These are phyloP conservation scores for Phyllostomus hastatus DNA, from an alignment of 2,113 vertebrate species.

Conservation along the genomic window DNA sequence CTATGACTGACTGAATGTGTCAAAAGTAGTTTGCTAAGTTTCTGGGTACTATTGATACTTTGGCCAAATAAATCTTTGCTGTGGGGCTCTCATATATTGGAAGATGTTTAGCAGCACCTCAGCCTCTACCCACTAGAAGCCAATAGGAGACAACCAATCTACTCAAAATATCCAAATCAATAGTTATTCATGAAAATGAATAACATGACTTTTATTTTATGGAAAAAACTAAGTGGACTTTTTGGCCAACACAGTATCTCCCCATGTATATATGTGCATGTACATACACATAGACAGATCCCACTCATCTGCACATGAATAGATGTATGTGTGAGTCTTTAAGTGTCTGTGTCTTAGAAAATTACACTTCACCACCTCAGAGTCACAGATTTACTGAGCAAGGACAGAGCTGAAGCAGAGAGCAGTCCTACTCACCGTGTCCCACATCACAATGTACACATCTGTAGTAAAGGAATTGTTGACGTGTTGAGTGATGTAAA, in stretches of 20 bases:
- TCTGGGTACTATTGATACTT: too few relatives aligned
- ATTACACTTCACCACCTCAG: background rate
- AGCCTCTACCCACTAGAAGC: too few relatives aligned
- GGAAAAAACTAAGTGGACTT: too few relatives aligned
- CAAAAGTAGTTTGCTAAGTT: too few relatives aligned
- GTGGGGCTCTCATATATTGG: too few relatives aligned
- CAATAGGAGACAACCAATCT: too few relatives aligned
- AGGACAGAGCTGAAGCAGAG: background rate
- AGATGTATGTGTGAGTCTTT: background rate
- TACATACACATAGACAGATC: background rate
- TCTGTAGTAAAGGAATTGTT: constrained; percentile 95
- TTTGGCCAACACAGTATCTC: background rate
- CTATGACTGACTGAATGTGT: too few relatives aligned
- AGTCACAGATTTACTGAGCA: background rate
- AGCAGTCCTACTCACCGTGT: constrained; percentile 88
- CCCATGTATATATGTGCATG: rapidly evolving
- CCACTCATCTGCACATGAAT: background rate
- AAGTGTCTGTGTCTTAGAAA: background rate
- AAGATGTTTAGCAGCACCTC: too few relatives aligned
- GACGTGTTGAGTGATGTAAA: constrained; percentile 96
- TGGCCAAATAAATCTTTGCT: too few relatives aligned
- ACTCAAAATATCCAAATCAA: too few relatives aligned
- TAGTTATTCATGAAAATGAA: too few relatives aligned
- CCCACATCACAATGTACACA: constrained; percentile 96
- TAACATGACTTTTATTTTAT: too few relatives aligned